A percentile compares a stretch with the other conserved stretches of the same genome.
Conservation (phyloP, 2,113 vertebrate species). For the Paramisgurnus dabryanus region DNA sequence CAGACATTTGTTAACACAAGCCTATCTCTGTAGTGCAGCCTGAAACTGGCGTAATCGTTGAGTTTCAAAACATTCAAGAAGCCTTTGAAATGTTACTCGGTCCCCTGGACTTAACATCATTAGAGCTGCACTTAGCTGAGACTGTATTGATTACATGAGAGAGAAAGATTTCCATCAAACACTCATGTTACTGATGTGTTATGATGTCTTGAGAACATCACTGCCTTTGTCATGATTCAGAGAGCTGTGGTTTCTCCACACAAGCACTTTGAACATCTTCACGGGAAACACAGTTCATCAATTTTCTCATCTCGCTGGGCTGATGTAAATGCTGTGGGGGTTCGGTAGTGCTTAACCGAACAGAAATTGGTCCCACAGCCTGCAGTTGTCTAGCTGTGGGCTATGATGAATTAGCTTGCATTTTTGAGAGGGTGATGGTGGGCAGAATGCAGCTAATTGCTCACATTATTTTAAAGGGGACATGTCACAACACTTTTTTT, state of each 20-base stretch:
- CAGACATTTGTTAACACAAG: background rate
- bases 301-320: background rate
- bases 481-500: background rate
- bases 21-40: background rate
- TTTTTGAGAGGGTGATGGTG: slow-evolving; percentile 12
- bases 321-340: slow-evolving; percentile 13
- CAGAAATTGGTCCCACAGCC: slow-evolving; percentile 32
- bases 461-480: background rate
- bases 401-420: slow-evolving; percentile 23
- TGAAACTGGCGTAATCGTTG: background rate
- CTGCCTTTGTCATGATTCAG: slow-evolving; percentile 14
- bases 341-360: slow-evolving; percentile 11
- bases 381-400: background rate
- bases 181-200: slow-evolving; percentile 28
- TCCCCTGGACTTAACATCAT: background rate
- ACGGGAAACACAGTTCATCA: background rate
- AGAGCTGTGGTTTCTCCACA: background rate
- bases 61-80: background rate
- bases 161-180: slow-evolving; percentile 9
- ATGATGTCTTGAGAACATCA: slow-evolving; percentile 13
- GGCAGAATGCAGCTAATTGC: background rate
- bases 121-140: slow-evolving; percentile 16
- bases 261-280: background rate
- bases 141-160: background rate
- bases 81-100: slow-evolving; percentile 10